These are phyloP conservation scores for Schizothorax lantsangensis DNA, from an alignment of 2,797 vertebrate species.

Conservation along the genomic window DNA sequence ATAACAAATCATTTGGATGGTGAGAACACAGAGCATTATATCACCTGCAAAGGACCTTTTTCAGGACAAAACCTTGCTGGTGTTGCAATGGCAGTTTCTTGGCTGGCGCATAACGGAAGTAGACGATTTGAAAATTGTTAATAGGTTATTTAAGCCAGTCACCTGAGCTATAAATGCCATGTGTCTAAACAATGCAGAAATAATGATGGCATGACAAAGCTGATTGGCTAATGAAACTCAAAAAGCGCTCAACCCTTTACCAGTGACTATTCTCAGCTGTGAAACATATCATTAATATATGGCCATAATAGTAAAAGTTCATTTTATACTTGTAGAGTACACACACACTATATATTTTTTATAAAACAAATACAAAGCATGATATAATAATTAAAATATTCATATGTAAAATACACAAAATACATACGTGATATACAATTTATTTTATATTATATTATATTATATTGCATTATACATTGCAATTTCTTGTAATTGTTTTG, in stretches of 20 bases:
- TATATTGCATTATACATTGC: not conserved
- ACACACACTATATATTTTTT: not conserved
- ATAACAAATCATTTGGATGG: conserved; percentile 80
- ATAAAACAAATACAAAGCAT: conserved; percentile 1
- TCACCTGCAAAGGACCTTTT: conserved; percentile 74
- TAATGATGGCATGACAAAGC: not conserved
- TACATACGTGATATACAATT: too few relatives aligned
- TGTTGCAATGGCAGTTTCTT: not conserved
- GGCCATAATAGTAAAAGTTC: not conserved
- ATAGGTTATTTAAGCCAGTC: not conserved
- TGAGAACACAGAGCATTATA: conserved; percentile 72
- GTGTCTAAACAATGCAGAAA: not conserved
- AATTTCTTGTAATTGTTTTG: not conserved
- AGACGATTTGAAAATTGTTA: not conserved
- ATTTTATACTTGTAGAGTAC: not conserved
- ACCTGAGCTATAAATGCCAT: not conserved
- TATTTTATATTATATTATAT: too few relatives aligned
- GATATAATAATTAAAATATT: not conserved
- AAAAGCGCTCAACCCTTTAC: not conserved
- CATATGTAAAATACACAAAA: not conserved
- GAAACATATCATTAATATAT: not conserved
- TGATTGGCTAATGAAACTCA: not conserved
- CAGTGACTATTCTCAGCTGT: not conserved
- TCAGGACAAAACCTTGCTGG: conserved; percentile 59
- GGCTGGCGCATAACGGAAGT: not conserved